phyloP scores from a whole-genome alignment of 2,888 invertebrate genomes.

The Phyllotreta striolata region DNA sequence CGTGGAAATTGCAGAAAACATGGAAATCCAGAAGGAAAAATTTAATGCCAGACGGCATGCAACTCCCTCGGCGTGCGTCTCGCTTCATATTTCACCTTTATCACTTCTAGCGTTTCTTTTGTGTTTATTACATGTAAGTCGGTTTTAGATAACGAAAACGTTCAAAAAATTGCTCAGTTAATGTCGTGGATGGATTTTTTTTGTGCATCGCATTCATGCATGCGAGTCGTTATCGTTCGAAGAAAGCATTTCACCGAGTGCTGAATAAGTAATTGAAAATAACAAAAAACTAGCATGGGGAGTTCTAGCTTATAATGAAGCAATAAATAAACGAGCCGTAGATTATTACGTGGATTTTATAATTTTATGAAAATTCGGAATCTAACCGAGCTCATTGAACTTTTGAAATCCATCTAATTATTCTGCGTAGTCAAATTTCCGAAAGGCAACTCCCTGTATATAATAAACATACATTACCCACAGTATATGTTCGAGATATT shows the following conservation, averaged over 20 bases:
- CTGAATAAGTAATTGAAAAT: conserved; percentile 1
- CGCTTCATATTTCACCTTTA: conserved; percentile 13
- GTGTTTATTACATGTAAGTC: conserved; percentile 14
- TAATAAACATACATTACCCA: too few relatives aligned
- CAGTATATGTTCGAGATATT: too few relatives aligned
- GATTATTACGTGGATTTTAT: too few relatives aligned
- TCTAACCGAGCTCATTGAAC: too few relatives aligned
- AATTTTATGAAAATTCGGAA: too few relatives aligned
- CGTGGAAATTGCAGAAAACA: conserved; percentile 13
- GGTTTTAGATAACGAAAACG: conserved; percentile 12
- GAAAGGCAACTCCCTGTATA: too few relatives aligned
- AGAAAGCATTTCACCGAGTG: not conserved
- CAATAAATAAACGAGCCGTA: not conserved
- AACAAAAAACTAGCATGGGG: not conserved
- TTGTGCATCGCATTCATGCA: conserved; percentile 1
- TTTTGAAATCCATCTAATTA: too few relatives aligned
- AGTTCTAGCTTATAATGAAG: not conserved
- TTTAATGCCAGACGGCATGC: conserved; percentile 13
- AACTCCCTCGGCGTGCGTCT: conserved; percentile 14
- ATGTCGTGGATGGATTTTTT: conserved; percentile 3
- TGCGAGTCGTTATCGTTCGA: conserved; percentile 6
- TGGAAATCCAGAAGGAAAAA: conserved; percentile 11
- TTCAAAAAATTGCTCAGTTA: conserved; percentile 12
- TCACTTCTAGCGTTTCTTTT: conserved; percentile 8
- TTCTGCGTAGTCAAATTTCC: too few relatives aligned